Percentiles rank a stretch among this genome's conserved stretches.
Evolutionary conservation across 2,113 vertebrate genomes (phyloP).

Genomic region (Solenodon paradoxus): DNA sequence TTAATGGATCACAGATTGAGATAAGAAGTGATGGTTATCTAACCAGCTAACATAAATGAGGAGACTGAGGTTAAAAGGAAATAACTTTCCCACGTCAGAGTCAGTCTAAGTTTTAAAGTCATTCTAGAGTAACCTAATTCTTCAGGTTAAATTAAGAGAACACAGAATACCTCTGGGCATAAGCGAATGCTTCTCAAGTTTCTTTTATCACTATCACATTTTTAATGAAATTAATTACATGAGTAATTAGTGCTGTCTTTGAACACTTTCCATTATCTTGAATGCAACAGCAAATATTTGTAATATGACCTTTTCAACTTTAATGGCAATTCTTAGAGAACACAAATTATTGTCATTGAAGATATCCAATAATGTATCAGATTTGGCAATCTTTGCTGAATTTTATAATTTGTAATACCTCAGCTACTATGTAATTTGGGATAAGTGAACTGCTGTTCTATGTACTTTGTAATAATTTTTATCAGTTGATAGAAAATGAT

Average conservation of each 20-base stretch:
- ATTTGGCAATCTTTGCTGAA: not conserved
- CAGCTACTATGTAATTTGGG: not conserved
- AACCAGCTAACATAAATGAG: not conserved
- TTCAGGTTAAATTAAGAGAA: not conserved
- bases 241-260: not conserved
- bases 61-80: not conserved
- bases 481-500: not conserved
- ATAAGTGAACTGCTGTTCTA: not conserved
- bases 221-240: not conserved
- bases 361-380: not conserved
- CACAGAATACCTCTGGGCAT: not conserved
- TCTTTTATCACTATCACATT: not conserved
- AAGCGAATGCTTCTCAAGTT: not conserved
- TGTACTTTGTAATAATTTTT: not conserved
- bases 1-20: not conserved
- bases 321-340: not conserved
- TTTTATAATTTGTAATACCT: not conserved
- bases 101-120: not conserved
- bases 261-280: not conserved
- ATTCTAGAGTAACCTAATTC: not conserved
- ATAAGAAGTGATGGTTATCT: not conserved
- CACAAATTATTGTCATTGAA: not conserved
- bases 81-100: not conserved
- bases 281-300: conserved; percentile 25
- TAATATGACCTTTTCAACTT: not conserved